Conservation (phyloP, 2,113 vertebrate species). For the Romanogobio albipinnatus region DNA sequence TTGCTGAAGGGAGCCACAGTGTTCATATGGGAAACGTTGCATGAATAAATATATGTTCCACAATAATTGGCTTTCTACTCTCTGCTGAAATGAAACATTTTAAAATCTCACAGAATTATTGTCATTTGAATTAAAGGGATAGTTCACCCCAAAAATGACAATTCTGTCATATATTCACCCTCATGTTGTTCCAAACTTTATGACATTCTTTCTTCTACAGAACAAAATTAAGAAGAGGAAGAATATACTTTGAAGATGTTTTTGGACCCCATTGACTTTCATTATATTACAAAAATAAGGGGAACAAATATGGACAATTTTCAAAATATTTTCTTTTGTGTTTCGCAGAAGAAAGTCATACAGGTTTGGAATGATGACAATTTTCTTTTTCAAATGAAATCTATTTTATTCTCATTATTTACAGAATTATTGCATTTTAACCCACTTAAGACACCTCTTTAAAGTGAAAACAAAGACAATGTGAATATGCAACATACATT, state of each 20-base stretch:
- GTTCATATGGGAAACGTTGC: conserved; percentile 55
- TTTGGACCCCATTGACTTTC: not conserved
- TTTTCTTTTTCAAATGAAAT: not conserved
- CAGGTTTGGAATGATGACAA: not conserved
- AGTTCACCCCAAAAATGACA: not conserved
- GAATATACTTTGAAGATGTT: not conserved
- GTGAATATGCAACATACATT: not conserved
- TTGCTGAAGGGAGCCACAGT: conserved; percentile 61
- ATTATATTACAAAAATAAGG: not conserved
- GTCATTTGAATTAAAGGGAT: not conserved
- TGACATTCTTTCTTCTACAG: not conserved
- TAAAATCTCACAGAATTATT: not conserved
- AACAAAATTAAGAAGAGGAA: not conserved
- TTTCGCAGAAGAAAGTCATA: not conserved
- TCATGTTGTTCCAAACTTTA: not conserved
- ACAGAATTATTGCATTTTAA: not conserved
- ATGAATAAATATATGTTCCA: conserved; percentile 52
- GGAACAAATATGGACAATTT: too few species aligned
- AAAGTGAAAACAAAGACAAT: not conserved
- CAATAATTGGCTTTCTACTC: conserved; percentile 48
- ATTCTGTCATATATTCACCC: not conserved
- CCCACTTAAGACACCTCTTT: not conserved
- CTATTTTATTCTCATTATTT: not conserved
- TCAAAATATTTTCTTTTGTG: not conserved
- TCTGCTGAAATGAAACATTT: conserved; percentile 7